Evolutionary conservation across 2,888 invertebrate genomes (phyloP).

Genomic region (Thecocarcelia acutangulata): DNA sequence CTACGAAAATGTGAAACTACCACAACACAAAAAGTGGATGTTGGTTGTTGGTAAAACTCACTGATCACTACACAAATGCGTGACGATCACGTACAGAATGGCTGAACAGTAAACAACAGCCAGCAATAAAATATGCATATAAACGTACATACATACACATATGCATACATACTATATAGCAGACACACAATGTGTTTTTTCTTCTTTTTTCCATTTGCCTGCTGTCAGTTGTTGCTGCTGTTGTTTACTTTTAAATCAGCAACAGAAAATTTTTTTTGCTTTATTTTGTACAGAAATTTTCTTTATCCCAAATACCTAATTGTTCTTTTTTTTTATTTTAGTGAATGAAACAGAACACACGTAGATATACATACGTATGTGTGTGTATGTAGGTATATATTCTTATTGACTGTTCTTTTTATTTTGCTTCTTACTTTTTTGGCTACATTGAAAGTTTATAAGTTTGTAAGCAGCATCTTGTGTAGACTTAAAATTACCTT

Average conservation of each 20-base stretch:
- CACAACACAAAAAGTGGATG: slow-evolving; percentile 35
- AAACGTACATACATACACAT: too few relatives aligned
- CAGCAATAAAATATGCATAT: slow-evolving; percentile 11
- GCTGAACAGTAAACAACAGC: slow-evolving; percentile 68
- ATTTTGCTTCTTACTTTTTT: slow-evolving; percentile 4
- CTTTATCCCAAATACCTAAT: slow-evolving; percentile 10
- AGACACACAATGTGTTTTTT: slow-evolving; percentile 50
- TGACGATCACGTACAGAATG: slow-evolving; percentile 72
- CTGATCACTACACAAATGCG: slow-evolving; percentile 73
- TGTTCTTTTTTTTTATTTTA: slow-evolving; percentile 16
- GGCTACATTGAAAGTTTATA: neutral
- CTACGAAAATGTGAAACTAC: slow-evolving; percentile 28
- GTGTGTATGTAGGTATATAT: neutral
- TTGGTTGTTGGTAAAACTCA: slow-evolving; percentile 56
- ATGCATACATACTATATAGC: slow-evolving; percentile 2
- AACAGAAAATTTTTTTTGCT: slow-evolving; percentile 14
- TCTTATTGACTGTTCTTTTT: neutral
- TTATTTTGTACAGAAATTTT: slow-evolving; percentile 37
- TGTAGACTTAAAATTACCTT: too few relatives aligned
- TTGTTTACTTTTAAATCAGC: slow-evolving; percentile 44
- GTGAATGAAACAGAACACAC: slow-evolving; percentile 8
- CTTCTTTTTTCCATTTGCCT: slow-evolving; percentile 54
- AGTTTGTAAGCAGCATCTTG: neutral
- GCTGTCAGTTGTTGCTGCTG: slow-evolving; percentile 41
- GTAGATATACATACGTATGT: neutral